Evolutionary conservation across 2,113 vertebrate genomes (phyloP).

Genomic region (Oncorhynchus kisutch): DNA sequence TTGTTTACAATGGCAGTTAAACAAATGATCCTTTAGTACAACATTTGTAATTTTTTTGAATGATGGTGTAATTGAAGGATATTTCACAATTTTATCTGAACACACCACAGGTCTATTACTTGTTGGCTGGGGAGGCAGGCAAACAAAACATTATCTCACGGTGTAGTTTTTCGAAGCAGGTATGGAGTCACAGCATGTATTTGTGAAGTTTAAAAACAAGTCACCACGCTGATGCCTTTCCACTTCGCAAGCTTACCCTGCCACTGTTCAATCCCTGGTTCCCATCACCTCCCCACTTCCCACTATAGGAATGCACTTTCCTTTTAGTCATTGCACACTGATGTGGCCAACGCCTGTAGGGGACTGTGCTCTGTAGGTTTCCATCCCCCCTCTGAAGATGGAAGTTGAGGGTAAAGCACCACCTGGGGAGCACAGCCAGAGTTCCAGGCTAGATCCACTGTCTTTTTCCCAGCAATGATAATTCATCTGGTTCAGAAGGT

Average conservation of each 20-base stretch:
- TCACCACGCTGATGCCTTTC: background rate
- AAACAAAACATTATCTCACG: background rate
- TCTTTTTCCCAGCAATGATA: conserved; percentile 14
- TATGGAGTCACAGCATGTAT: background rate
- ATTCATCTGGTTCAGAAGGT: conserved; percentile 21
- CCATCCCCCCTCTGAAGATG: background rate
- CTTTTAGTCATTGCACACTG: background rate
- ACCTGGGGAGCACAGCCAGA: conserved; percentile 11
- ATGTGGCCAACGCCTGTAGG: background rate
- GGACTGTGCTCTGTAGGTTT: background rate
- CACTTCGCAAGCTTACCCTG: background rate
- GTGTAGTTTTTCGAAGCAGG: background rate
- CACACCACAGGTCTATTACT: too few relatives aligned
- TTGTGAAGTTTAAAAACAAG: background rate
- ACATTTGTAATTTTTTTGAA: conserved; percentile 50
- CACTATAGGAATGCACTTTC: too few relatives aligned
- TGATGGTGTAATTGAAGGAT: background rate
- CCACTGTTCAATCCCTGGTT: too few relatives aligned
- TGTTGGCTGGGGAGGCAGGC: background rate
- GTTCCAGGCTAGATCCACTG: conserved; percentile 4
- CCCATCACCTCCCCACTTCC: too few relatives aligned
- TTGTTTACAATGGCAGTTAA: background rate
- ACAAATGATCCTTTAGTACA: background rate
- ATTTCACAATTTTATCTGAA: background rate
- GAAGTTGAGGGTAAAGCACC: background rate